These are phyloP conservation scores for Coleophora flavipennella DNA, from an alignment of 2,888 invertebrate genomes.

Conservation along the genomic window DNA sequence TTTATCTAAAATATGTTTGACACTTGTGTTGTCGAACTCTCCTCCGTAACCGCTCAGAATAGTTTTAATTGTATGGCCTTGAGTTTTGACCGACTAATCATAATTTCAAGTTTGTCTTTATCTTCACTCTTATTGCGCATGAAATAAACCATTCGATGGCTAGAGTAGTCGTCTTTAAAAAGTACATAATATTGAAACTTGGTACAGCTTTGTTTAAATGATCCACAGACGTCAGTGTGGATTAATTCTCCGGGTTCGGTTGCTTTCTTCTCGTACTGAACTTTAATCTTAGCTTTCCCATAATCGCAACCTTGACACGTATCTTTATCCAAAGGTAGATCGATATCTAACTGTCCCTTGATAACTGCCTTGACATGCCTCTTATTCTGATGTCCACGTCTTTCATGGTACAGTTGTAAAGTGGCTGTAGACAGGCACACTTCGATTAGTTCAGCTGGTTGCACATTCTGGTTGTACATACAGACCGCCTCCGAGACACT, in stretches of 20 bases:
- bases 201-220: neutral
- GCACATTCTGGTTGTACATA: neutral
- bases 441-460: too few relatives aligned
- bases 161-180: neutral
- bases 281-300: too few relatives aligned
- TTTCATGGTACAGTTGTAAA: neutral
- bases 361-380: neutral
- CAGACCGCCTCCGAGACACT: neutral
- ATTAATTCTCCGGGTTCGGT: neutral
- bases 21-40: slow-evolving; percentile 1
- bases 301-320: neutral
- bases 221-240: too few relatives aligned
- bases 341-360: neutral
- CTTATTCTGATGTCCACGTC: neutral
- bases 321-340: neutral
- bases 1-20: neutral
- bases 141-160: neutral
- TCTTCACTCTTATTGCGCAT: neutral
- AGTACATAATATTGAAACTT: neutral
- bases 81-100: neutral
- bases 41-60: slow-evolving; percentile 2
- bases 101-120: neutral
- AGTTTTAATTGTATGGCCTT: neutral
- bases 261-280: neutral
- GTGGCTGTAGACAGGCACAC: too few relatives aligned